phyloP scores from a whole-genome alignment of 2,797 vertebrate genomes.

The Crax fasciolata region DNA sequence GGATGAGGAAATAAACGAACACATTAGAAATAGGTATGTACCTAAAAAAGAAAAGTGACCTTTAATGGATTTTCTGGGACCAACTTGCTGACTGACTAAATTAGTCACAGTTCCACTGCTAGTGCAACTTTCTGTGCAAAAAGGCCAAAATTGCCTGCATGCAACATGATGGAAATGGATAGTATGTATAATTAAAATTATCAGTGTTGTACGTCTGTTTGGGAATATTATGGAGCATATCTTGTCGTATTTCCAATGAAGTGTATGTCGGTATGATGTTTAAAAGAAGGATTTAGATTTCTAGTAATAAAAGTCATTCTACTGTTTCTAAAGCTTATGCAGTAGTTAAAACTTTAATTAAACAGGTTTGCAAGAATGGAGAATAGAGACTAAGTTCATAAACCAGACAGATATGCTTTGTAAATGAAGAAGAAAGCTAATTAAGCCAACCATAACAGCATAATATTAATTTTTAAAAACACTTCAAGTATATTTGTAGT shows the following conservation, averaged over 20 bases:
- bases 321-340: constrained; percentile 76
- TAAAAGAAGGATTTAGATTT: constrained; percentile 71
- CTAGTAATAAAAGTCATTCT: constrained; percentile 76
- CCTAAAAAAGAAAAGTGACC: constrained; percentile 58
- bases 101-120: constrained; percentile 58
- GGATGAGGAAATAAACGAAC: constrained; percentile 55
- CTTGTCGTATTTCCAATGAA: constrained; percentile 18
- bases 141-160: background rate
- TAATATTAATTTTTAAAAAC: constrained; percentile 85
- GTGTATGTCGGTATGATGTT: constrained; percentile 32
- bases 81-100: constrained; percentile 56
- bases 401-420: constrained; percentile 83
- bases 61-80: constrained; percentile 54
- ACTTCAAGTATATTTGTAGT: constrained; percentile 78
- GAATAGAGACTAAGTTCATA: constrained; percentile 79
- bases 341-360: constrained; percentile 85
- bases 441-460: constrained; percentile 79
- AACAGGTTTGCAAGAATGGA: constrained; percentile 76
- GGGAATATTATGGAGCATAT: background rate
- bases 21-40: constrained; percentile 47
- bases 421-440: constrained; percentile 85
- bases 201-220: background rate
- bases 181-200: background rate
- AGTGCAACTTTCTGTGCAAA: constrained; percentile 49
- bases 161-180: background rate